A percentile compares a stretch with the other conserved stretches of the same genome.
Evolutionary conservation across 2,888 invertebrate species (phyloP).

Genomic region (Liopterus haemorrhoidalis): DNA sequence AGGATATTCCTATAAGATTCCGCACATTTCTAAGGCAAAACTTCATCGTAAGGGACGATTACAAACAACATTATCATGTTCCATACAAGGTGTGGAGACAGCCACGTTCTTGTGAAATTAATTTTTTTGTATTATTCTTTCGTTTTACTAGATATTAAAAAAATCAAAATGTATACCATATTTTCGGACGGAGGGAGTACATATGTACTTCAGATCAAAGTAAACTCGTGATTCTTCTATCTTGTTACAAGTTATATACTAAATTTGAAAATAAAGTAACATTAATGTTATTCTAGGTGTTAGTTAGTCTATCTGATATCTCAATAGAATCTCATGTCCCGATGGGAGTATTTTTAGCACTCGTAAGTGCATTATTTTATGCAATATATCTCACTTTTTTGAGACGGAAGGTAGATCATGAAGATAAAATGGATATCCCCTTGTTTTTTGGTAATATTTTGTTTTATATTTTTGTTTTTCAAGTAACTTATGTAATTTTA

Average conservation of each 20-base stretch:
- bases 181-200: too few relatives aligned
- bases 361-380: conserved; percentile 84
- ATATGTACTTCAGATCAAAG: too few relatives aligned
- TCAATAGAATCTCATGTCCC: conserved; percentile 62
- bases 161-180: too few relatives aligned
- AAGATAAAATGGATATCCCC: conserved; percentile 90
- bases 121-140: too few relatives aligned
- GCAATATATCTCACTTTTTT: conserved; percentile 85
- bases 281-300: conserved; percentile 50
- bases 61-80: too few relatives aligned
- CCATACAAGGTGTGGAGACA: too few relatives aligned
- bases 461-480: conserved; percentile 6
- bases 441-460: conserved; percentile 80
- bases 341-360: conserved; percentile 71
- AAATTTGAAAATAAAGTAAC: conserved; percentile 9
- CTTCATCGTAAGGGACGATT: too few relatives aligned
- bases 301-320: conserved; percentile 71
- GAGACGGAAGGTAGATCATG: conserved; percentile 78
- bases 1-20: too few relatives aligned
- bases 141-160: too few relatives aligned
- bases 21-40: too few relatives aligned
- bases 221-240: conserved; percentile 12
- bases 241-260: conserved; percentile 9
- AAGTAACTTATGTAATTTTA: conserved; percentile 16
- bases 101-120: too few relatives aligned